Base-by-base conservation (phyloP, 2,113 vertebrate genomes). In the Dicentrarchus labrax region DNA sequence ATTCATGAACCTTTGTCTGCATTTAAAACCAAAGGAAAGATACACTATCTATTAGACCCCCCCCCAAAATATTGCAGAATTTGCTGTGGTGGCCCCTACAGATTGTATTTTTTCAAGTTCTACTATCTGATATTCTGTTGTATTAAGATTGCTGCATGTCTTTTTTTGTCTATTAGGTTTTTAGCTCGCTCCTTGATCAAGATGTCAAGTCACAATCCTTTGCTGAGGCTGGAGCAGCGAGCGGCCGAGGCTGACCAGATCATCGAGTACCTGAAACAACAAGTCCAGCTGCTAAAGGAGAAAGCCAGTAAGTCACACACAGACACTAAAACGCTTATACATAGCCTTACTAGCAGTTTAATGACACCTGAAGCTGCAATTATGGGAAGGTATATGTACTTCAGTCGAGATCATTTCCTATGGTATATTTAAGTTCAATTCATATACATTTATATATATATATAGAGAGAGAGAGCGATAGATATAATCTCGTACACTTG, bases 261-360 rank as follows among this genome's bases (percentile, higher is more conserved):
- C 90, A 99, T 99, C 79, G 97, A 97, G 72, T 99, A 97, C 93
- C 97, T 99, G 72, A 99, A 99, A 91, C 97, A 99, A 69, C 98
- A 99, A 92, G 96, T 99, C 87, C 96, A 97, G 90, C 95, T 99
- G 86, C 96, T 99, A 17, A 99, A 99, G 90, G 97, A 99, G 86
- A 99, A 98, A 97, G 96, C 98, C 82, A 94, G 98, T 99, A 96
- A 96, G 97, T 67, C 43, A 74, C 43, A 66, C 24, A 79, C 11
- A 57, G 21, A 38, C 41, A 62, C 30, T 39, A 1, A 39, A 12
- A 68, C 3, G 6, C 53, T 9, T 39, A 0, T 1, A 15, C 11
- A 9, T 12, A 64, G 38, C 39, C 45, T 65, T n/a, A 73, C 13
- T 1, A 22, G n/a, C 43, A 30, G 39, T 45, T 81, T n/a, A 3